Evolutionary conservation across 1,140 invertebrate genomes (phyloP).

Genomic region (Danaus melanippus): DNA sequence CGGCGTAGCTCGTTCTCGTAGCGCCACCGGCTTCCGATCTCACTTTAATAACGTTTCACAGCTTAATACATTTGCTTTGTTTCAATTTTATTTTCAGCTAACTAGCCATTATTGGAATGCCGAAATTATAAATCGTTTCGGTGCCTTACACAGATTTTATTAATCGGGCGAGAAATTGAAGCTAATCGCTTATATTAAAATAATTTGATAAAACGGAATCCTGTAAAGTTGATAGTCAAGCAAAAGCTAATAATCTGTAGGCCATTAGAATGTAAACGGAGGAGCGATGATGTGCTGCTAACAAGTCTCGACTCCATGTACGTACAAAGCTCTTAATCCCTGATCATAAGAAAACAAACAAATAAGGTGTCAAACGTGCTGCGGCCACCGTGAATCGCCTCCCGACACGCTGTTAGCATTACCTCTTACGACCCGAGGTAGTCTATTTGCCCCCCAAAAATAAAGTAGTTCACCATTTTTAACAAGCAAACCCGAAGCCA

Average conservation of each 20-base stretch:
- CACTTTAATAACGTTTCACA: slow-evolving; percentile 38
- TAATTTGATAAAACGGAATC: too few species aligned
- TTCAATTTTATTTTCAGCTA: slow-evolving; percentile 40
- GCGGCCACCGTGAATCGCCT: slow-evolving; percentile 37
- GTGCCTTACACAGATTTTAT: too few species aligned
- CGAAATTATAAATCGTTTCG: not conserved
- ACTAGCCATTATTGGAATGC: slow-evolving; percentile 30
- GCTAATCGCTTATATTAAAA: too few species aligned
- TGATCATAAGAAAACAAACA: slow-evolving; percentile 23
- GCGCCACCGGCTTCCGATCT: slow-evolving; percentile 41
- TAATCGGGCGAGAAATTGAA: too few species aligned
- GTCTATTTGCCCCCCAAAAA: slow-evolving; percentile 62
- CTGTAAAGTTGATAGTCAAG: not conserved
- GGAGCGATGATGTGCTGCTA: too few species aligned
- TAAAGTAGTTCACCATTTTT: slow-evolving; percentile 66
- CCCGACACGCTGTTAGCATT: slow-evolving; percentile 36
- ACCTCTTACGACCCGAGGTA: slow-evolving; percentile 50
- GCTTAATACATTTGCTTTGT: slow-evolving; percentile 43
- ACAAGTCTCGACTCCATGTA: slow-evolving; percentile 1
- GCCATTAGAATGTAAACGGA: too few species aligned
- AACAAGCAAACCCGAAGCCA: slow-evolving; percentile 62
- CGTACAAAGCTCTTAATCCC: slow-evolving; percentile 12
- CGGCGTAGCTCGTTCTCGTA: slow-evolving; percentile 17
- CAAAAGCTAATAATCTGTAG: too few species aligned
- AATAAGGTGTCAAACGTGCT: slow-evolving; percentile 34